Conservation (phyloP, 2,113 vertebrate species). For the Chaetops frenatus region DNA sequence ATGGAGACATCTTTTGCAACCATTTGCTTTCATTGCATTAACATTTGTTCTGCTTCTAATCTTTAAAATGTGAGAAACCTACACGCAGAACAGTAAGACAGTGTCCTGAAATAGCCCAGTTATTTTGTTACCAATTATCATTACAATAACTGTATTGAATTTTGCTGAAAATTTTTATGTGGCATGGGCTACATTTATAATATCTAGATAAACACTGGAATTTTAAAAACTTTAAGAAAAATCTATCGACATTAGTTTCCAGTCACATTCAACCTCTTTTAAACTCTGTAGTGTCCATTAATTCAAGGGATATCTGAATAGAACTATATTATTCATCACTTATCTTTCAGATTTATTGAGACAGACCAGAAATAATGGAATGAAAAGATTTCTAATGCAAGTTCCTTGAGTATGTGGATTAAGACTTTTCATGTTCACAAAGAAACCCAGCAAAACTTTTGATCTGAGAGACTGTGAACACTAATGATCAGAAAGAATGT, state of each 20-base stretch:
- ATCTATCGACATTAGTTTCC: background rate
- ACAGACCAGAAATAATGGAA: background rate
- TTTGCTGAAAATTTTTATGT: background rate
- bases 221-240: background rate
- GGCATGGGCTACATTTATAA: background rate
- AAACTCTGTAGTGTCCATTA: background rate
- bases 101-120: background rate
- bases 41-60: background rate
- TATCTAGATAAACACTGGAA: background rate
- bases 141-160: background rate
- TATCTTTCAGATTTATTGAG: background rate
- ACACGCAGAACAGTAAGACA: background rate
- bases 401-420: background rate
- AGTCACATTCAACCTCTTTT: background rate
- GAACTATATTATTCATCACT: background rate
- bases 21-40: background rate
- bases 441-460: conserved; percentile 47
- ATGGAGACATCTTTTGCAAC: background rate
- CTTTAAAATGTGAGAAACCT: background rate
- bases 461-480: conserved; percentile 5
- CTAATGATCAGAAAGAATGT: conserved; percentile 55
- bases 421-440: background rate
- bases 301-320: background rate
- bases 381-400: background rate
- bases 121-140: background rate